Base-by-base conservation (phyloP, 2,797 vertebrate species). In the Smutsia gigantea region DNA sequence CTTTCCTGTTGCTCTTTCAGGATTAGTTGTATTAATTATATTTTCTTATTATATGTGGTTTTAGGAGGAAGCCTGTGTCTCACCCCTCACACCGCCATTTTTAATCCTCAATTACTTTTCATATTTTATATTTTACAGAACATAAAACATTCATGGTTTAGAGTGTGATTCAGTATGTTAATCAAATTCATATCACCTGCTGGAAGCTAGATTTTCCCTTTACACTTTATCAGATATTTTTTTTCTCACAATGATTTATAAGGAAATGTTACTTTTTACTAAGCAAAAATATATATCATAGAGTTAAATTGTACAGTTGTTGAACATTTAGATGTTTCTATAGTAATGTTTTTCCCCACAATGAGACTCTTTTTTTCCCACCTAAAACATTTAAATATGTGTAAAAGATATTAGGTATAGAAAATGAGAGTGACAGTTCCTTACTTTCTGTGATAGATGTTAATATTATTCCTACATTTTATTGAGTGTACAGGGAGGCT, bases 111-210 rank as follows among this genome's bases (percentile, higher is more conserved):
- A 63, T 93, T 95, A 39, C 25, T 85, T 72, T 85, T 78, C 55
- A 82, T 18, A 68, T 34, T 89, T 93, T 59, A 69, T 9, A 61
- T 88, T 68, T 95, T 92, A 71, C 2, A 82, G 23, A n/a, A 12
- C 29, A 25, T 93, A 77, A 79, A 39, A 63, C n/a, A 88, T 87
- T 87, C 11, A 55, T 37, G 8, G 19, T 86, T 57, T 66, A 61
- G 2, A 86, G 49, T 96, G 25, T 81, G n/a, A 93, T 57, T 90
- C 39, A 85, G 9, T 72, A 61, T 92, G 19, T 91, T 93, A 97
- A 79, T 82, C 64, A 92, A 59, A 97, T 94, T 93, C 10, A 5
- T 34, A n/a, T 81, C 93, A 78, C 23, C 74, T 90, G 18, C 19
- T 87, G 15, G 51, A 81, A 91, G 66, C 71, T 94, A 66, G 39